Conservation (phyloP, 2,113 vertebrate genomes). For the Larimichthys polyactis region DNA sequence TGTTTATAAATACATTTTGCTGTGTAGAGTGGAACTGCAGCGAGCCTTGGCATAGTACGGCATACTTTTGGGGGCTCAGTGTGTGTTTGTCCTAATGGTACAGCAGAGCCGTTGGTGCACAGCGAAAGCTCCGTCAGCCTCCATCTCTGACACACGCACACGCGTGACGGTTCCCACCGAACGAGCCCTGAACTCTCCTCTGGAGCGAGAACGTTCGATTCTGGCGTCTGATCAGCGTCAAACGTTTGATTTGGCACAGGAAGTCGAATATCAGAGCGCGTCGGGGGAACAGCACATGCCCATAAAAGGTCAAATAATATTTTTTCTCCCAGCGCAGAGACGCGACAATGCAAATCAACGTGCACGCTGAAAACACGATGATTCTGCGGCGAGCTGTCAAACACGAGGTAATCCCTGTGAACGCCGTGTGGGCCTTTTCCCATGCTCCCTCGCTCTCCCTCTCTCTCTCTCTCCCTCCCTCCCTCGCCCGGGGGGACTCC, state of each 20-base stretch:
- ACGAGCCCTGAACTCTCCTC: neutral
- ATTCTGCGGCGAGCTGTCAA: slow-evolving; percentile 20
- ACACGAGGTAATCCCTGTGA: slow-evolving; percentile 58
- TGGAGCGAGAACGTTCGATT: neutral
- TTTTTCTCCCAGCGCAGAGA: neutral
- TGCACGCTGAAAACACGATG: neutral
- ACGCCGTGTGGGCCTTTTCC: slow-evolving; percentile 48
- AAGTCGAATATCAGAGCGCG: neutral
- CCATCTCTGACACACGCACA: slow-evolving; percentile 27
- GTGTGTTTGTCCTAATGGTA: slow-evolving; percentile 9
- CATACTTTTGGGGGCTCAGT: slow-evolving; percentile 65
- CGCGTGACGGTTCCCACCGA: neutral
- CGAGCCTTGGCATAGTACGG: slow-evolving; percentile 71
- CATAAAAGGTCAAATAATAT: slow-evolving; percentile 1
- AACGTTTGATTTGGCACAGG: slow-evolving; percentile 19
- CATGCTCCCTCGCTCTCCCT: slow-evolving; percentile 55
- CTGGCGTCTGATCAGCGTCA: neutral
- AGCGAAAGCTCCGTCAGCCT: slow-evolving; percentile 12
- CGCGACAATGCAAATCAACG: neutral
- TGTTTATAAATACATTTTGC: slow-evolving; percentile 87
- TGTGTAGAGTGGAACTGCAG: slow-evolving; percentile 81
- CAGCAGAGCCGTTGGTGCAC: slow-evolving; percentile 34
- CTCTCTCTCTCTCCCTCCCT: neutral
- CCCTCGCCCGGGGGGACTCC: slow-evolving; percentile 26
- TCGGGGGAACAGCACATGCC: neutral